phyloP scores from a whole-genome alignment of 2,113 vertebrate species.

The Carassius auratus region DNA sequence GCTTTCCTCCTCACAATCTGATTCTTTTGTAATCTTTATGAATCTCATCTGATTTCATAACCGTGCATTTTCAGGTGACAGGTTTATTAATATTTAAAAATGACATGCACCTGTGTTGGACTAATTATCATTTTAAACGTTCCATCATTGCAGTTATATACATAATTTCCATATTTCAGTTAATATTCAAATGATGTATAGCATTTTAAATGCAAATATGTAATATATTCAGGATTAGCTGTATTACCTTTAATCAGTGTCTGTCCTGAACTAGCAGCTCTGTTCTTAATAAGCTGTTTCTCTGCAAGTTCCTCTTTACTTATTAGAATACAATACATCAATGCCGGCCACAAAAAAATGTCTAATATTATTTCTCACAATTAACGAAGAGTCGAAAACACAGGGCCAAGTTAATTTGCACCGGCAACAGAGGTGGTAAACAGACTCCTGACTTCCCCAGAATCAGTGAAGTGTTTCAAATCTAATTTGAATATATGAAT shows the following conservation, averaged over 20 bases:
- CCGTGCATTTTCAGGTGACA: neutral
- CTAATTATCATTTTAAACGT: constrained; percentile 77
- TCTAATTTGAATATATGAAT: constrained; percentile 85
- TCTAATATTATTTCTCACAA: constrained; percentile 80
- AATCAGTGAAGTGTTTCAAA: constrained; percentile 81
- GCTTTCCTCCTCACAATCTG: neutral
- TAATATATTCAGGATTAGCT: constrained; percentile 82
- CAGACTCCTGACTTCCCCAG: constrained; percentile 70
- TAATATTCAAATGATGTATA: constrained; percentile 78
- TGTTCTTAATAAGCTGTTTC: constrained; percentile 77
- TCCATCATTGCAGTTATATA: constrained; percentile 75
- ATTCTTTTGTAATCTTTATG: neutral
- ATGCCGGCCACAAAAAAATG: constrained; percentile 63
- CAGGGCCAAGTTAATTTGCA: constrained; percentile 77
- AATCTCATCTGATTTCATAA: constrained; percentile 33
- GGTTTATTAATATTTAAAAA: constrained; percentile 14
- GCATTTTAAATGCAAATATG: constrained; percentile 76
- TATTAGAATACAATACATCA: constrained; percentile 80
- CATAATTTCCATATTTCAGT: constrained; percentile 79
- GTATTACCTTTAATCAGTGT: constrained; percentile 76
- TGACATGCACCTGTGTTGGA: constrained; percentile 62
- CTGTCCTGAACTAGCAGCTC: constrained; percentile 71
- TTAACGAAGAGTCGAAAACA: constrained; percentile 75
- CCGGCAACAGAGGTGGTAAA: constrained; percentile 71
- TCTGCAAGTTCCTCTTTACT: constrained; percentile 75